phyloP scores from a whole-genome alignment of 1,140 invertebrate genomes.

The Scaptomyza pallida region DNA sequence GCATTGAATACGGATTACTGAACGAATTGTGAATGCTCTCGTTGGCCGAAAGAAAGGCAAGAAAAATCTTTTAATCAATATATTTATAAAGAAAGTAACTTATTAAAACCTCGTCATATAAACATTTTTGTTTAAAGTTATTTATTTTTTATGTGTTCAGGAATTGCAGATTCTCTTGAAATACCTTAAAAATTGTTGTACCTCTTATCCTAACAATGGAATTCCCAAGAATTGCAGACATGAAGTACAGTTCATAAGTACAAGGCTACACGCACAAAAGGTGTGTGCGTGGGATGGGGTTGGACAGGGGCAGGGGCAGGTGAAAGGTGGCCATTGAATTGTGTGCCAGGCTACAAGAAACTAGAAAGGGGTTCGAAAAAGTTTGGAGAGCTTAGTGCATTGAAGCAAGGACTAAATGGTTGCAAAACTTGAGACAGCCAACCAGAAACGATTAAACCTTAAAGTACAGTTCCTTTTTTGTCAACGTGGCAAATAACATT shows the following conservation, averaged over 20 bases:
- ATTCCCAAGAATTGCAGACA: conserved; percentile 1
- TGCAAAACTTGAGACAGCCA: conserved; percentile 24
- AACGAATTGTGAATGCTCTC: background rate
- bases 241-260: conserved; percentile 6
- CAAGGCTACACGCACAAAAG: background rate
- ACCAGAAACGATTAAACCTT: conserved; percentile 28
- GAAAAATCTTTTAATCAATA: background rate
- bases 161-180: background rate
- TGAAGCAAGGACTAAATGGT: conserved; percentile 12
- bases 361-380: background rate
- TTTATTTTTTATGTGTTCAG: background rate
- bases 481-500: background rate
- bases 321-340: background rate
- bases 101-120: background rate
- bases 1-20: background rate
- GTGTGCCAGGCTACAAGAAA: background rate
- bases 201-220: background rate
- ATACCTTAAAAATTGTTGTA: background rate
- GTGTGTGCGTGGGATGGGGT: background rate
- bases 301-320: background rate
- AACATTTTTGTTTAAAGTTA: background rate
- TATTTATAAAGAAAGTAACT: background rate
- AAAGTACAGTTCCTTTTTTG: conserved; percentile 1
- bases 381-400: conserved; percentile 1
- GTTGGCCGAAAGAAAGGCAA: background rate